These are phyloP conservation scores for Colaptes auratus DNA, from an alignment of 2,113 vertebrate species.

Conservation along the genomic window DNA sequence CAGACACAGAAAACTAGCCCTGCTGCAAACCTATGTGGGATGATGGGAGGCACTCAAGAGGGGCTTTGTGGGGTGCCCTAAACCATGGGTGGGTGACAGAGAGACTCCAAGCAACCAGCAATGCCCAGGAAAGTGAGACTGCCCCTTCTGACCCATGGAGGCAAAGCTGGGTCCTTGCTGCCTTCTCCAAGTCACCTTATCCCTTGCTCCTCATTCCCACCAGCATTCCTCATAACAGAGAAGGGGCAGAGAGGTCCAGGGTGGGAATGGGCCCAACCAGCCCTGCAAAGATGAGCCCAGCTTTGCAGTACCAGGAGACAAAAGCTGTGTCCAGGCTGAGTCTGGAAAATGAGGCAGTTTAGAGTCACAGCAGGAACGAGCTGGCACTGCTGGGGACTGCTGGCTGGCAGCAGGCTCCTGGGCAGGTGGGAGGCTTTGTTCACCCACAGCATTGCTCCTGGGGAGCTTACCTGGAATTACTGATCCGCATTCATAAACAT, in stretches of 20 bases:
- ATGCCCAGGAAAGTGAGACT: neutral
- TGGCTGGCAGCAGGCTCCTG: neutral
- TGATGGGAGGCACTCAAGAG: neutral
- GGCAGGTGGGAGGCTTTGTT: conserved; percentile 40
- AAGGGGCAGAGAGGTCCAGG: neutral
- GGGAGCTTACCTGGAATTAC: conserved; percentile 71
- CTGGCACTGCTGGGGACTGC: neutral
- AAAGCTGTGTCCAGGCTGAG: neutral
- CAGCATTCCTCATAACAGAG: neutral
- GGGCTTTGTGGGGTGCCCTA: neutral
- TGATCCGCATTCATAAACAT: conserved; percentile 72
- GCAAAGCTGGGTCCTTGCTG: neutral
- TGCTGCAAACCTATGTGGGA: neutral
- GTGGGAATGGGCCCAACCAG: neutral
- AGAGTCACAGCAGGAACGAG: conserved; percentile 58
- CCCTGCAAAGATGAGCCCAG: neutral
- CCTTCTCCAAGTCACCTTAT: neutral
- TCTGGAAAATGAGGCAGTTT: conserved; percentile 43
- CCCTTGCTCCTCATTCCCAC: neutral
- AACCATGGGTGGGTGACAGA: rapidly evolving
- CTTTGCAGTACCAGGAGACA: neutral
- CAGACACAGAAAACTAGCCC: neutral
- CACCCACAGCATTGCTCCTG: neutral
- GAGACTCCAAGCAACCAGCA: neutral
- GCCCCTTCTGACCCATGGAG: neutral